These are phyloP conservation scores for Oryzias javanicus DNA, from an alignment of 2,113 vertebrate species.

Conservation along the genomic window DNA sequence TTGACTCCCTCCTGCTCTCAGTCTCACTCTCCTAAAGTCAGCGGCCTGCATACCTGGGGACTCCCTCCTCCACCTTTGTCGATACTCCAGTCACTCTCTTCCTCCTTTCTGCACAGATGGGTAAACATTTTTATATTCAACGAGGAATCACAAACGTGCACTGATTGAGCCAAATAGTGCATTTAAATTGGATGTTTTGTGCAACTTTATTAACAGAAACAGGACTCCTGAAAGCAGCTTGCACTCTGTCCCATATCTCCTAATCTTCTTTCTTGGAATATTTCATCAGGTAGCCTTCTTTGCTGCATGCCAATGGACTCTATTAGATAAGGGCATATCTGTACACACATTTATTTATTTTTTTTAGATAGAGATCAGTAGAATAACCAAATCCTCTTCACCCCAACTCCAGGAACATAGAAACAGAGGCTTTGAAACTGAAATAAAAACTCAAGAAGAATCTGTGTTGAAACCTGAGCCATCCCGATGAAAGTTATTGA, in stretches of 20 bases:
- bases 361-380: slow-evolving; percentile 11
- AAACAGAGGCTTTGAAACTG: not conserved
- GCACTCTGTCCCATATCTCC: slow-evolving; percentile 12
- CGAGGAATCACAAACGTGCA: too few species aligned
- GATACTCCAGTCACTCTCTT: slow-evolving; percentile 20
- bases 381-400: slow-evolving; percentile 5
- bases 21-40: not conserved
- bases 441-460: slow-evolving; percentile 27
- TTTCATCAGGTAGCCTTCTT: slow-evolving; percentile 15
- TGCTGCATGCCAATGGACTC: slow-evolving; percentile 37
- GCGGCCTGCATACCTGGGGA: slow-evolving; percentile 38
- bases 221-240: not conserved
- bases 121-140: not conserved
- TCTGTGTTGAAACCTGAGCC: slow-evolving; percentile 14
- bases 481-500: slow-evolving; percentile 7
- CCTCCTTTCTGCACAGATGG: not conserved
- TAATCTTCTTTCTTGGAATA: slow-evolving; percentile 18
- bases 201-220: not conserved
- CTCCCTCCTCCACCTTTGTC: slow-evolving; percentile 28
- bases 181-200: not conserved
- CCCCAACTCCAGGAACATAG: not conserved
- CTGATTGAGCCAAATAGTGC: too few species aligned
- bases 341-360: not conserved
- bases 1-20: slow-evolving; percentile 16
- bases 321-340: slow-evolving; percentile 18